Base-by-base conservation (phyloP, 2,113 vertebrate genomes). In the Thalassarche chlororhynchos region DNA sequence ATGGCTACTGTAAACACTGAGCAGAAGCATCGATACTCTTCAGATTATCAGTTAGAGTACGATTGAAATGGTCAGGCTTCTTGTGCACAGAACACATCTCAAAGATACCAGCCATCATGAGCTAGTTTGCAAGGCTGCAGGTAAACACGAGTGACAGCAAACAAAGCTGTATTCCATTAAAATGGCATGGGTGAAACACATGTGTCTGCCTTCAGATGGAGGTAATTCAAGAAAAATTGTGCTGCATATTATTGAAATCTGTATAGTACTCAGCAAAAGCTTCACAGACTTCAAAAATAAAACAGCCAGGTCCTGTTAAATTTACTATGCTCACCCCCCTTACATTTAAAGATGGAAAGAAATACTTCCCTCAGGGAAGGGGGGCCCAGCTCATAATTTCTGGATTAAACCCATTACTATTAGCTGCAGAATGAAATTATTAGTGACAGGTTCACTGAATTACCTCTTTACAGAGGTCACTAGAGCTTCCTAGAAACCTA, bases 351-450 rank as follows among this genome's bases (percentile, higher is more conserved):
- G 61, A 93, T 89, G 57, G 82, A 71, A 85, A 97, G 91, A 97
- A 97, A 55, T 88, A 87, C 82, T 96, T 89, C 97, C 97, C 95
- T 78, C 54, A 97, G 93, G 97, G 97, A 96, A 96, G 49, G 21
- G 84, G 87, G 92, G 87, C 89, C 87, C 76, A 78, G 69, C 54
- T 97, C 83, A 74, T 96, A 94, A 96, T 96, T 97, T 97, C 93
- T 98, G 96, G 92, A 98, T 98, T 98, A 97, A 98, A 97, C 92
- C 96, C 71, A 58, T 58, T 88, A 95, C 94, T 97, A 95, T 97
- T 98, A 98, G 97, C 96, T 98, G 31, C 78, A 98, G 97, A 97
- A 96, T 84, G 82, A 98, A 99, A 99, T 98, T 97, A 98, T 98
- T 98, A 93, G 95, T 98, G 98, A 99, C 98, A 98, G 72, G 96